Evolutionary conservation across 2,888 invertebrate species (phyloP), one percentile per base, ranked within the genome.

Genomic region (Hanleya hanleyi): DNA sequence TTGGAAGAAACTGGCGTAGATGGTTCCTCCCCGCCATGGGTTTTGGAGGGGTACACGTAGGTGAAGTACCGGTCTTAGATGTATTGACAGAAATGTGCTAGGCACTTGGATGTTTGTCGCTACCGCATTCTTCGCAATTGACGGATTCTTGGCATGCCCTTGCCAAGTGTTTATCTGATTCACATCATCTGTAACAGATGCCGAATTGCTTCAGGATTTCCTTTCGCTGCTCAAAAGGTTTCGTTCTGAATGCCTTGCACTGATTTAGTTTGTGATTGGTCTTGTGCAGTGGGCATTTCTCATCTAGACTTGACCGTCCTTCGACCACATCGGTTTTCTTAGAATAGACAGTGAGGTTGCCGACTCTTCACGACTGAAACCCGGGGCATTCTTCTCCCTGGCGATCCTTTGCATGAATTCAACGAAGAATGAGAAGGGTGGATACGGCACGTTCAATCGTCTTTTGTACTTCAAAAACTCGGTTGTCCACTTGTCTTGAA

Each of bases 401-500:
- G 74, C 70, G 18, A 72, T 47, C 0, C 75, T 74, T n/a, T 50
- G 29, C 9, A 81, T 71, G 37, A 80, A 82, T 15, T 70, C 38
- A 0, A 67, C 70, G 50, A 81, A 77, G 1, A 75, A 37, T 9
- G 47, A n/a, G 47, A 80, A 81, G 26, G 79, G 80, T 1, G 75
- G 73, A 49, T 51, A 77, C 6, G 51, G n/a, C 5, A 68, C 65
- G 9, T 62, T 12, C 38, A 49, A 22, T 26, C 37, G 37, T 15
- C 29, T 35, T 37, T 79, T 82, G 9, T 64, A 4, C n/a, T n/a
- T n/a, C n/a, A n/a, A n/a, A n/a, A n/a, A n/a, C n/a, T n/a, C n/a
- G n/a, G n/a, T n/a, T n/a, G 65, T 77, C 77, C 75, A 77, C 50
- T 70, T 77, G 41, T 75, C 69, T 49, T 73, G 77, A 15, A 73